Evolutionary conservation across 2,888 invertebrate genomes (phyloP).

Genomic region (Tanytarsus gracilentus): DNA sequence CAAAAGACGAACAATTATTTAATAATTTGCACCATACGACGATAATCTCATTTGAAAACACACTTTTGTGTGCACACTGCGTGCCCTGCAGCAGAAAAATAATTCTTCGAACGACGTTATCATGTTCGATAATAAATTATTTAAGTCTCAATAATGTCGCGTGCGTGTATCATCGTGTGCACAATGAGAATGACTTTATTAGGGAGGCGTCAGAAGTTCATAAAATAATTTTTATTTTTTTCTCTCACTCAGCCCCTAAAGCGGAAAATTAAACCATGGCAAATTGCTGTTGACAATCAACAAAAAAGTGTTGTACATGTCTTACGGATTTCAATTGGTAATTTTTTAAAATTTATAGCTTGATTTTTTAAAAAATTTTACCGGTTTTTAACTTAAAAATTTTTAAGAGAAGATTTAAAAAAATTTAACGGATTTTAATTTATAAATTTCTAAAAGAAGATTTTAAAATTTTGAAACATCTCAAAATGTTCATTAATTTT

Average conservation of each 20-base stretch:
- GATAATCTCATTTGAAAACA: conserved; percentile 16
- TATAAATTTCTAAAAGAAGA: too few relatives aligned
- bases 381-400: too few relatives aligned
- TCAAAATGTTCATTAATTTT: too few relatives aligned
- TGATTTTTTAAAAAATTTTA: too few relatives aligned
- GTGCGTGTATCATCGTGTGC: conserved; percentile 22
- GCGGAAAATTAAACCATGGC: conserved; percentile 14
- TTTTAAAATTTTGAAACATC: too few relatives aligned
- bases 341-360: too few relatives aligned
- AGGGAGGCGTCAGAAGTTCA: background rate
- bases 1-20: conserved; percentile 19
- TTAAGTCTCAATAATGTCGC: conserved; percentile 26
- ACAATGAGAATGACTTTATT: conserved; percentile 27
- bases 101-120: conserved; percentile 22
- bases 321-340: too few relatives aligned
- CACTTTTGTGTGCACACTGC: background rate
- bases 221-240: conserved; percentile 21
- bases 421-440: too few relatives aligned
- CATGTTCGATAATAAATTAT: conserved; percentile 29
- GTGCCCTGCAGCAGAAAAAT: background rate
- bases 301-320: too few relatives aligned
- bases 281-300: conserved; percentile 7
- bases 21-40: conserved; percentile 22
- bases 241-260: background rate
- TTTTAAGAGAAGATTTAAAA: too few relatives aligned